Conservation (phyloP, 37 sponge, comb jelly and placozoan species). For the Cliona cf. orientalis region DNA sequence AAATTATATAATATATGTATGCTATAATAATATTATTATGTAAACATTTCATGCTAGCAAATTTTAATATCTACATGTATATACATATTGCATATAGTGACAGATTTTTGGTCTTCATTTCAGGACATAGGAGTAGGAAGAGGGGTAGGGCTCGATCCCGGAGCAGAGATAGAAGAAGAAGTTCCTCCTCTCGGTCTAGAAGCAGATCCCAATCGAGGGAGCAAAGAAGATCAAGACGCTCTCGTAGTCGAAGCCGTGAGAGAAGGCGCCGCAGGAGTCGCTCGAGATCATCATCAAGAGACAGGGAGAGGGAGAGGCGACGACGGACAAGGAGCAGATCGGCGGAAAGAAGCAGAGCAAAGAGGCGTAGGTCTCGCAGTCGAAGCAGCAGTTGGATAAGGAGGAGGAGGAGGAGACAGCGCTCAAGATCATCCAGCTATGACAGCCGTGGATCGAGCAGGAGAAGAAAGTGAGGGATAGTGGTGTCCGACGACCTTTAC, state of each 20-base stretch:
- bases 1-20: too few species aligned
- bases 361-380: not conserved
- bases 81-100: too few species aligned
- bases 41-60: too few species aligned
- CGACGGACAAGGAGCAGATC: not conserved
- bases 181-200: constrained; percentile 12
- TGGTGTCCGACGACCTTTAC: too few species aligned
- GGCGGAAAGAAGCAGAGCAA: constrained; percentile 1
- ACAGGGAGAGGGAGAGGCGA: not conserved
- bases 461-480: too few species aligned
- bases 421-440: not conserved
- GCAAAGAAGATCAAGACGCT: not conserved
- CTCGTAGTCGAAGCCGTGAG: not conserved
- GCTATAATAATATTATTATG: too few species aligned
- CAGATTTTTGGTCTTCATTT: too few species aligned
- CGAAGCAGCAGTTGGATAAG: not conserved
- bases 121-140: not conserved
- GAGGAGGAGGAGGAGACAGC: not conserved
- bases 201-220: constrained; percentile 1
- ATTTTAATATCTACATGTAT: too few species aligned
- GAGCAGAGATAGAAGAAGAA: constrained; percentile 3
- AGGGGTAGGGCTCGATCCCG: not conserved
- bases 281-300: too few species aligned
- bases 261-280: constrained; percentile 18
- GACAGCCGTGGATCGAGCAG: too few species aligned